Conservation (phyloP, 23 tunicate genomes). For the Phallusia fumigata region DNA sequence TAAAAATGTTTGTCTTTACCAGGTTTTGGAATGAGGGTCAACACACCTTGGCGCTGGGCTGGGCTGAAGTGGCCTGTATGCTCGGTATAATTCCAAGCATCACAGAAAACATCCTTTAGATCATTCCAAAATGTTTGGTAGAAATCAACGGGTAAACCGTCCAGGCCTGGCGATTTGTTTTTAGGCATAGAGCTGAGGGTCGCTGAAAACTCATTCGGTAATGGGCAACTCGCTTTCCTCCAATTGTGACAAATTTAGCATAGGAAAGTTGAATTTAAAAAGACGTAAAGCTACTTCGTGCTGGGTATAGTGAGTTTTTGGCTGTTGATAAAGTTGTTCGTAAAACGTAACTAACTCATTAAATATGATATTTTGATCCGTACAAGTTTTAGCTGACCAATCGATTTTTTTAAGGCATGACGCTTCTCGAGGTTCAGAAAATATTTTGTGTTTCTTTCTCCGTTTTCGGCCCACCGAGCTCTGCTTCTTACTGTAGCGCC, state of each 20-base stretch:
- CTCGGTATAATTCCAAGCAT: neutral
- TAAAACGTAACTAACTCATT: neutral
- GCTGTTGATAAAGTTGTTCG: neutral
- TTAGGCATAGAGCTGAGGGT: neutral
- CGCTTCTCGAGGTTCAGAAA: slow-evolving; percentile 6
- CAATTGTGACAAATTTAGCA: neutral
- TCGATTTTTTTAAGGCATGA: neutral
- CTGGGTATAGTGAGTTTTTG: neutral
- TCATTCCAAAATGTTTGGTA: slow-evolving; percentile 14
- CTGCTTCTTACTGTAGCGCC: neutral
- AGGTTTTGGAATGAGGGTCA: slow-evolving; percentile 13
- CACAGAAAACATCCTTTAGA: neutral
- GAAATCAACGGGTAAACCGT: neutral
- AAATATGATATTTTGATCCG: neutral
- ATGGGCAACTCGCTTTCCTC: neutral
- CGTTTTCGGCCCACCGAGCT: slow-evolving; percentile 8
- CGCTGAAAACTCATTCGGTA: slow-evolving; percentile 1
- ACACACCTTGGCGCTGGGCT: neutral
- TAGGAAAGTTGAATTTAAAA: neutral
- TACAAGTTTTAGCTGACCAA: neutral
- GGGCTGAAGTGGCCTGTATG: neutral
- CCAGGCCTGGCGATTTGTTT: slow-evolving; percentile 4
- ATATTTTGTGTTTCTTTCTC: slow-evolving; percentile 8
- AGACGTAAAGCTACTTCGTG: too few relatives aligned
- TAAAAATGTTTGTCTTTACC: neutral